Percentiles rank a stretch among this genome's conserved stretches.
Evolutionary conservation across 2,888 invertebrate genomes (phyloP).

Genomic region (Dolichomitus sp.): DNA sequence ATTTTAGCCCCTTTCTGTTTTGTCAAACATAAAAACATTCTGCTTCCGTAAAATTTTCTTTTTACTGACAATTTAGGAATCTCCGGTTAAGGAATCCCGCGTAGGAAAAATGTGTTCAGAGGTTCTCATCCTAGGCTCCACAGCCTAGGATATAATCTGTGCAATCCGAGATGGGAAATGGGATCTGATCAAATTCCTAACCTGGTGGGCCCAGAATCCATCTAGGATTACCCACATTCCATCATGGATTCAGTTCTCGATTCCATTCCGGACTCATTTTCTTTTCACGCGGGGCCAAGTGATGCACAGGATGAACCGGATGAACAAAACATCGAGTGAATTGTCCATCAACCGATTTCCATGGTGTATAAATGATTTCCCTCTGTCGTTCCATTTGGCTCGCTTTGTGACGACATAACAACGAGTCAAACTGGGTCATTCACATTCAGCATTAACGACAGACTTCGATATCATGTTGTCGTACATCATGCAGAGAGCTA

Average conservation of each 20-base stretch:
- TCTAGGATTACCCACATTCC: too few species aligned
- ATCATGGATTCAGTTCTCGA: not conserved
- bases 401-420: not conserved
- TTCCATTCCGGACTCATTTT: not conserved
- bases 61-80: too few species aligned
- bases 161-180: too few species aligned
- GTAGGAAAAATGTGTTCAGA: too few species aligned
- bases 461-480: conserved; percentile 46
- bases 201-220: too few species aligned
- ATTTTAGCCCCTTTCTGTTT: too few species aligned
- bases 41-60: too few species aligned
- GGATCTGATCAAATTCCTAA: too few species aligned
- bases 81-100: too few species aligned
- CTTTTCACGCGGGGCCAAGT: not conserved
- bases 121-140: too few species aligned
- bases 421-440: conserved; percentile 41
- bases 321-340: conserved; percentile 17
- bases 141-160: too few species aligned
- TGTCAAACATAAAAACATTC: too few species aligned
- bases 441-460: conserved; percentile 49
- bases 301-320: not conserved
- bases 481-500: not conserved
- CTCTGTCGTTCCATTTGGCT: not conserved
- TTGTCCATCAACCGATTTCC: not conserved
- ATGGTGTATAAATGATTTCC: not conserved